Evolutionary conservation across 1,140 invertebrate species (phyloP).

Genomic region (Alviniconcha marisindica): DNA sequence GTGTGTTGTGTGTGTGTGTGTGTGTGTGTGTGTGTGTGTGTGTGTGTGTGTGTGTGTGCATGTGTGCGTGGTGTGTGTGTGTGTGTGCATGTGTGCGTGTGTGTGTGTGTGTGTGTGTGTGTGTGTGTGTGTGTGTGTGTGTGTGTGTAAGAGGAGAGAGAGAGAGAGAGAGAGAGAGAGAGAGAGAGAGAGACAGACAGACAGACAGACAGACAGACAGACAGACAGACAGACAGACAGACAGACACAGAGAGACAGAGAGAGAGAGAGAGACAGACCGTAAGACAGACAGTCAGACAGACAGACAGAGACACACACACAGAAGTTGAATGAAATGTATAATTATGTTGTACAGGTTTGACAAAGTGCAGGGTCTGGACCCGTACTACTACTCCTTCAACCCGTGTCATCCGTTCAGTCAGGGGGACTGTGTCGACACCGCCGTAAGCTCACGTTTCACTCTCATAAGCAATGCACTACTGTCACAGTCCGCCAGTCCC

Average conservation of each 20-base stretch:
- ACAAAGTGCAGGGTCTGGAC: neutral
- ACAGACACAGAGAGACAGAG: no score
- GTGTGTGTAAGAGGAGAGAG: no score
- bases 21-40: neutral
- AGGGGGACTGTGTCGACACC: neutral
- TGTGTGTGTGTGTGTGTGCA: neutral
- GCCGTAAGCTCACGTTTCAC: constrained; percentile 30
- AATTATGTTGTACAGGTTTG: constrained; percentile 9
- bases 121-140: neutral
- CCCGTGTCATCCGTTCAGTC: constrained; percentile 17
- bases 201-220: no score
- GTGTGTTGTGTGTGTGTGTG: neutral
- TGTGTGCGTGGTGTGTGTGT: neutral
- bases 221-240: no score
- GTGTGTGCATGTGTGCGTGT: neutral
- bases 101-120: constrained; percentile 15
- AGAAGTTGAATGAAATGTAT: no score
- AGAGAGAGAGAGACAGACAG: no score
- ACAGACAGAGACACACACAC: neutral
- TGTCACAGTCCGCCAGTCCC: no score
- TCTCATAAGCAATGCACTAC: no score
- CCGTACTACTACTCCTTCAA: neutral
- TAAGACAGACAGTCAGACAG: no score
- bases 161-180: no score
- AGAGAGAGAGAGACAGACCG: no score